phyloP scores from a whole-genome alignment of 2,113 vertebrate species.

The Capricornis sumatraensis region DNA sequence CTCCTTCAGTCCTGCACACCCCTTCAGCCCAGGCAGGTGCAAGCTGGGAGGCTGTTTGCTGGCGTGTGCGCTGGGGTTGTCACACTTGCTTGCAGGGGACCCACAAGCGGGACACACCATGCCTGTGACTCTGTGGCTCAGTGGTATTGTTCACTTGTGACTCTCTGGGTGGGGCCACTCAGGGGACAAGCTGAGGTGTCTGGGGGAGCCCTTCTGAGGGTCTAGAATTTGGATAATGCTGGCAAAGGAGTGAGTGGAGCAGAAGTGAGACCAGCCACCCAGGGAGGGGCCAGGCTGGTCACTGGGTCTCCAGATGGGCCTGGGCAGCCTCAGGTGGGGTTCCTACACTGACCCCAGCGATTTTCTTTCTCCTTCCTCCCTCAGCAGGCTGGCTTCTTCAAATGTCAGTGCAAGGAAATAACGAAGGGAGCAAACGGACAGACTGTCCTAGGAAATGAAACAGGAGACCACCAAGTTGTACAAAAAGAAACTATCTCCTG shows the following conservation, averaged over 20 bases:
- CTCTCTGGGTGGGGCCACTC: background rate
- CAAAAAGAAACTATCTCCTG: background rate
- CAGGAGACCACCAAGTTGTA: background rate
- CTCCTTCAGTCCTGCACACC: background rate
- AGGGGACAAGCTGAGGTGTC: background rate
- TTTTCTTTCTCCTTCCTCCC: background rate
- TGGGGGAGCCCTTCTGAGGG: background rate
- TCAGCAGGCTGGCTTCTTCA: conserved; percentile 87
- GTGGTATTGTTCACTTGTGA: background rate
- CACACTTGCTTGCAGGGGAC: background rate
- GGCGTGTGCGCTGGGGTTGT: background rate
- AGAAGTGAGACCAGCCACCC: background rate
- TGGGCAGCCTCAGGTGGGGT: background rate
- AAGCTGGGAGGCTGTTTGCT: background rate
- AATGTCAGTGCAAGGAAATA: conserved; percentile 84
- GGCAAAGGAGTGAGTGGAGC: background rate
- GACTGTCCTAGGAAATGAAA: background rate
- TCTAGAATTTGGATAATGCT: background rate
- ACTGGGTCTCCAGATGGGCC: background rate
- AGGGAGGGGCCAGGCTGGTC: background rate
- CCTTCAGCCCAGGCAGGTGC: background rate
- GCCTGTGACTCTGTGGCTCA: background rate
- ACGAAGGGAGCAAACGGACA: conserved; percentile 52
- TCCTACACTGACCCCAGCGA: background rate
- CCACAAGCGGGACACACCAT: background rate